Evolutionary conservation across 2,888 invertebrate species (phyloP).

Genomic region (Aquatica leii): DNA sequence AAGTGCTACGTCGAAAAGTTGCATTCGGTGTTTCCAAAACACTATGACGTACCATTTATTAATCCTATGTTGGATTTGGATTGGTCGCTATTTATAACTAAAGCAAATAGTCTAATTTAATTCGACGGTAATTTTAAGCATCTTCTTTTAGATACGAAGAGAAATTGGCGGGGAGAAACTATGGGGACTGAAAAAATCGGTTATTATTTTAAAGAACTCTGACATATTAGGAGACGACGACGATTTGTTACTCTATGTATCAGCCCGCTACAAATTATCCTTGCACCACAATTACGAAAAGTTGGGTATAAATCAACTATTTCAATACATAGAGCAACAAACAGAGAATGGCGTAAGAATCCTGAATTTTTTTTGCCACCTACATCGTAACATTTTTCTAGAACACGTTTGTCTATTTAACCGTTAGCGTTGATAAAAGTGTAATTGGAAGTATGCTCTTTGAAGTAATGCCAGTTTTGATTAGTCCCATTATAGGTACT

Average conservation of each 20-base stretch:
- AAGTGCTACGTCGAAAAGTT: conserved; percentile 49
- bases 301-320: conserved; percentile 60
- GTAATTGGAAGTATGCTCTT: conserved; percentile 66
- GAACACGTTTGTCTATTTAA: conserved; percentile 67
- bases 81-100: conserved; percentile 54
- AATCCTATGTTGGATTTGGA: conserved; percentile 55
- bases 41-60: conserved; percentile 51
- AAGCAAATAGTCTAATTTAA: conserved; percentile 36
- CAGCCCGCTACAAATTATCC: conserved; percentile 61
- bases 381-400: conserved; percentile 56
- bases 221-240: conserved; percentile 65
- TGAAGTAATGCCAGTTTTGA: conserved; percentile 65
- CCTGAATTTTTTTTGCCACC: not conserved
- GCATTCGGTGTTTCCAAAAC: conserved; percentile 48
- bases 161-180: conserved; percentile 61
- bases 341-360: conserved; percentile 36
- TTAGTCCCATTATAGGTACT: conserved; percentile 6
- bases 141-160: conserved; percentile 45
- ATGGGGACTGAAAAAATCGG: conserved; percentile 61
- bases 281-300: conserved; percentile 61
- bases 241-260: conserved; percentile 61
- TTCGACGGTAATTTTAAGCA: not conserved
- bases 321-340: conserved; percentile 54
- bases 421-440: conserved; percentile 61
- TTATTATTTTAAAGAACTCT: conserved; percentile 63